A percentile compares a stretch with the other conserved stretches of the same genome.
phyloP scores from a whole-genome alignment of 2,888 invertebrate genomes.

The Clunio marinus region DNA sequence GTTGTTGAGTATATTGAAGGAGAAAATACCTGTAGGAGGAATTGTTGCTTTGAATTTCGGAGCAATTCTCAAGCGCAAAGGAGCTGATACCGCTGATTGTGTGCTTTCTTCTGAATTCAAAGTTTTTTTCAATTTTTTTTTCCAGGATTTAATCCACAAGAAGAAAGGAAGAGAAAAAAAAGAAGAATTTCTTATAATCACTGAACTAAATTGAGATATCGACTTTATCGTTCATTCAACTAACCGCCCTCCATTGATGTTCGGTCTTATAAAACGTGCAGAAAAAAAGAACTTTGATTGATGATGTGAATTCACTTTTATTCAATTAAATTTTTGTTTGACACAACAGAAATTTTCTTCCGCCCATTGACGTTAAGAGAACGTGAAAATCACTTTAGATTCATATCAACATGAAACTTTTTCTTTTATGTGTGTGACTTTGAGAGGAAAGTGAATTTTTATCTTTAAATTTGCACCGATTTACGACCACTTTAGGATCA shows the following conservation, averaged over 20 bases:
- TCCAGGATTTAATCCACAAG: not conserved
- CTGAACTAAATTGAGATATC: not conserved
- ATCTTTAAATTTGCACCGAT: no score
- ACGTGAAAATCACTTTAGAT: no score
- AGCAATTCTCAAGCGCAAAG: conserved; percentile 29
- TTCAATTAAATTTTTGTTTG: not conserved
- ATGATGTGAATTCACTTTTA: not conserved
- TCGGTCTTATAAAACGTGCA: not conserved
- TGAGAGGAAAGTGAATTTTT: no score
- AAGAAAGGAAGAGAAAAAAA: not conserved
- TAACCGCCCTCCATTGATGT: conserved; percentile 1
- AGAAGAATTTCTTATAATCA: not conserved
- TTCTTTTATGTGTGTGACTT: no score
- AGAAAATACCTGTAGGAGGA: conserved; percentile 40
- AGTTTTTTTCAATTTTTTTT: not conserved
- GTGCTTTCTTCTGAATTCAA: not conserved
- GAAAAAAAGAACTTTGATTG: conserved; percentile 18
- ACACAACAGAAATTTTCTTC: not conserved
- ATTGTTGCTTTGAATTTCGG: conserved; percentile 40
- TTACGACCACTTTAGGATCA: no score
- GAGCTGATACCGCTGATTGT: conserved; percentile 1
- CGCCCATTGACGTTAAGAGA: no score
- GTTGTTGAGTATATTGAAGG: conserved; percentile 21
- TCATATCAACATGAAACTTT: no score
- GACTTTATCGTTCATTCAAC: not conserved